phyloP scores from a whole-genome alignment of 1,140 invertebrate genomes.

The Gonatopus flavifemur region DNA sequence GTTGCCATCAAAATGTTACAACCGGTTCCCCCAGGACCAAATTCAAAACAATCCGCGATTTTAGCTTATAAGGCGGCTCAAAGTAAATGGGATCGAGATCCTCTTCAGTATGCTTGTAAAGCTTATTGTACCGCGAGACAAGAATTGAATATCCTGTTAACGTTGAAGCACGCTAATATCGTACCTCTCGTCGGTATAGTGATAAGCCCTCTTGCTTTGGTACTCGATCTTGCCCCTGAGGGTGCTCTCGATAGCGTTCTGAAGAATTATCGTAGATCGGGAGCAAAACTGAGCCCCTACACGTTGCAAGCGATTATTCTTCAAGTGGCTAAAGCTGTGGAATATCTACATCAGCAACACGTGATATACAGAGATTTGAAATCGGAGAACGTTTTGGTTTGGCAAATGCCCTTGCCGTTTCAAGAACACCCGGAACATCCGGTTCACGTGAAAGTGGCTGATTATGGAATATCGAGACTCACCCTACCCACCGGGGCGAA shows the following conservation, averaged over 20 bases:
- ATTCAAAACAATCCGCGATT: conserved; percentile 71
- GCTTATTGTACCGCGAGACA: conserved; percentile 94
- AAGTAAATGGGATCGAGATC: conserved; percentile 89
- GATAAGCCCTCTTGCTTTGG: conserved; percentile 84
- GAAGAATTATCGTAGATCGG: conserved; percentile 79
- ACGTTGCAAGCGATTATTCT: conserved; percentile 84
- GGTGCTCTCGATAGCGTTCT: conserved; percentile 85
- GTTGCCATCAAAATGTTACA: conserved; percentile 97
- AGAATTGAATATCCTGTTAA: conserved; percentile 87
- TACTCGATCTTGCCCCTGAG: conserved; percentile 88
- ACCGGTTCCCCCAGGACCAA: conserved; percentile 84
- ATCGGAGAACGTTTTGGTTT: conserved; percentile 97
- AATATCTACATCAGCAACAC: conserved; percentile 91
- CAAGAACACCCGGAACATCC: conserved; percentile 64
- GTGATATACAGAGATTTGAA: conserved; percentile 98
- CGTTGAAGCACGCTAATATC: conserved; percentile 86
- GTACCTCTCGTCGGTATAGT: conserved; percentile 89
- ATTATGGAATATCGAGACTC: conserved; percentile 92
- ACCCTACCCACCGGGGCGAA: conserved; percentile 90
- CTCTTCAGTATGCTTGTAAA: conserved; percentile 86
- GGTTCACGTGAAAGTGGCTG: conserved; percentile 91
- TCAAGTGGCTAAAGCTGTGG: conserved; percentile 91
- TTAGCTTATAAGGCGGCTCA: conserved; percentile 83
- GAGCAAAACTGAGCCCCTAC: conserved; percentile 76
- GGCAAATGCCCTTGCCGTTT: conserved; percentile 84